Evolutionary conservation across 1,140 invertebrate genomes (phyloP), one percentile per base, ranked within the genome.

Genomic region (Brachionus paranguensis): DNA sequence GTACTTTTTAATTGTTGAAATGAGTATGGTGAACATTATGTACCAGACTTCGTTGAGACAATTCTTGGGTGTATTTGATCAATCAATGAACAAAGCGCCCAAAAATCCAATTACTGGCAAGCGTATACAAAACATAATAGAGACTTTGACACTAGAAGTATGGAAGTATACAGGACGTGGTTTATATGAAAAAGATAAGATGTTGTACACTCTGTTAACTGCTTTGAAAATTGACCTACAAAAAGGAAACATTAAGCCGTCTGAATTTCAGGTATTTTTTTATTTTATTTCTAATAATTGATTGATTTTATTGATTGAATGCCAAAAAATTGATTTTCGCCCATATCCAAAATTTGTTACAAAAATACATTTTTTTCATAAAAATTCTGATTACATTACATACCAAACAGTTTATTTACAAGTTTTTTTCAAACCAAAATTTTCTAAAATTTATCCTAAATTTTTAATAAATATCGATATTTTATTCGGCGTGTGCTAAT

Each of bases 11-110:
- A 97, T 98, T 84, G 96, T 97, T 0, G 96, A 98, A 90, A 97
- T 98, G 95, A 95, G 94, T 85, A 95, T 95, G 86, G 95, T 98
- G 0, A 97, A 97, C 87, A 92, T 93, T 5, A 98, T 98, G 96
- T 98, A 98, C 88, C 96, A 98, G 90, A 98, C 97, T 86, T 96
- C 96, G 0, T 90, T 98, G 20, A 95, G 95, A 88, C 96, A 98
- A 89, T 98, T 98, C 90, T 90, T 98, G 20, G 94, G 92, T 29
- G 93, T 98, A 81, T 98, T 98, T 87, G 96, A 98, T 78, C 53
- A 78, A 50, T 79, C 68, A 11, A 79, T 85, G 84, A 86, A 47
- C 74, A 91, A 90, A 85, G 95, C 95, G 0, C 91, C 92, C 2
- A 95, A 94, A 88, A 95, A 92, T 86, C 91, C 92, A 20, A 90